These are phyloP conservation scores for Arizona elegans DNA, from an alignment of 2,113 vertebrate genomes.

Conservation along the genomic window DNA sequence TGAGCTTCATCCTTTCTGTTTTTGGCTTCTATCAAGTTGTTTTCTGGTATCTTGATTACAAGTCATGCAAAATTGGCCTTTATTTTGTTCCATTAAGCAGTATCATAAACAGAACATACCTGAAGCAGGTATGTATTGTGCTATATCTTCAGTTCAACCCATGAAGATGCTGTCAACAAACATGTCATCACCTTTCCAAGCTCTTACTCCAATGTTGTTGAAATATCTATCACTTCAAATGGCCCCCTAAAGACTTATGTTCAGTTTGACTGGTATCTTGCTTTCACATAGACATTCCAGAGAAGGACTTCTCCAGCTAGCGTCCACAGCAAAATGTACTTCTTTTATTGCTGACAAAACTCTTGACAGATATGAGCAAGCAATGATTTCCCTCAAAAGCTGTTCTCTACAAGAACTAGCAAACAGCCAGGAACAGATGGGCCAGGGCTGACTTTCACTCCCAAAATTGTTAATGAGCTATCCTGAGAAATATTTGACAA, in stretches of 20 bases:
- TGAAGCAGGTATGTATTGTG: background rate
- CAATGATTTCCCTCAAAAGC: conserved; percentile 23
- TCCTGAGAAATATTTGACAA: conserved; percentile 2
- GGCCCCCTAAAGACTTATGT: background rate
- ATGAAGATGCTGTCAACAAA: background rate
- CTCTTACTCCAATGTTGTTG: conserved; percentile 7
- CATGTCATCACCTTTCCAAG: background rate
- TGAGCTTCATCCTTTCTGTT: background rate
- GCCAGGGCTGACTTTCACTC: background rate
- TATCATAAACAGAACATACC: background rate
- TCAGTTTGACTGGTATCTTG: conserved; percentile 21
- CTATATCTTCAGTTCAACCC: background rate
- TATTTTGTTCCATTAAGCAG: background rate
- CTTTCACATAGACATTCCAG: background rate
- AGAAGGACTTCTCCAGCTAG: background rate
- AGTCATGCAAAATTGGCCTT: background rate
- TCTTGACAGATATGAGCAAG: conserved; percentile 22
- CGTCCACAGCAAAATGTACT: conserved; percentile 29
- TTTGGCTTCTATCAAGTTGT: background rate
- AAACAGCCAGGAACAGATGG: conserved; percentile 2
- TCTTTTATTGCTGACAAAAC: background rate
- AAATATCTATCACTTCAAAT: conserved; percentile 11
- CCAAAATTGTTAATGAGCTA: background rate
- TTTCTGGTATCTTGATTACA: accelerated
- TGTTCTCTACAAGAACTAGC: background rate